Percentiles rank a stretch among this genome's conserved stretches.
Evolutionary conservation across 2,888 invertebrate species (phyloP).

Genomic region (Lasius platythorax): DNA sequence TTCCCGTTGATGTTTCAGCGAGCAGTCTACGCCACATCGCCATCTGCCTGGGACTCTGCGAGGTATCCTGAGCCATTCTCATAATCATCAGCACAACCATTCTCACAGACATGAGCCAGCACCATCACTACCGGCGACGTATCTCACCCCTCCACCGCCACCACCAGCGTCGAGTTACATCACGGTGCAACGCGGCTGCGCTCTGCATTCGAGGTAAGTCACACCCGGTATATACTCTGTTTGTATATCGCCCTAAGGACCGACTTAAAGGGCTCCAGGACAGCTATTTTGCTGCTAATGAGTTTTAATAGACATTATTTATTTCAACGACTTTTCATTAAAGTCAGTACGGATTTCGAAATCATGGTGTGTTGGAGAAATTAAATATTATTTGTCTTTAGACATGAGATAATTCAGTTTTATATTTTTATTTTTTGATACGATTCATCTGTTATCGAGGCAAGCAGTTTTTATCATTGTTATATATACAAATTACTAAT

Average conservation of each 20-base stretch:
- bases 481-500: neutral
- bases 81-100: constrained; percentile 72
- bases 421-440: neutral
- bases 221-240: constrained; percentile 19
- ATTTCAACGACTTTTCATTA: neutral
- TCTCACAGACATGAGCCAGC: constrained; percentile 79
- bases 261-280: neutral
- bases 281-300: neutral
- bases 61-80: constrained; percentile 77
- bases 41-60: constrained; percentile 80
- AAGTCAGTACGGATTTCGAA: neutral
- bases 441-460: neutral
- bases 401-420: neutral
- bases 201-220: constrained; percentile 81
- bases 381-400: neutral
- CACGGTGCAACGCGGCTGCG: constrained; percentile 79
- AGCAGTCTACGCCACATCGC: constrained; percentile 79
- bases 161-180: constrained; percentile 76
- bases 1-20: constrained; percentile 75
- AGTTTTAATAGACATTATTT: constrained; percentile 16
- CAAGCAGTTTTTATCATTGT: neutral
- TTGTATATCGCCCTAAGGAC: constrained; percentile 1
- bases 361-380: neutral
- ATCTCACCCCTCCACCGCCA: constrained; percentile 74
- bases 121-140: constrained; percentile 64